These are phyloP conservation scores for Phenganax marumi DNA, from an alignment of 92 coral and sea anemone species.

Conservation along the genomic window DNA sequence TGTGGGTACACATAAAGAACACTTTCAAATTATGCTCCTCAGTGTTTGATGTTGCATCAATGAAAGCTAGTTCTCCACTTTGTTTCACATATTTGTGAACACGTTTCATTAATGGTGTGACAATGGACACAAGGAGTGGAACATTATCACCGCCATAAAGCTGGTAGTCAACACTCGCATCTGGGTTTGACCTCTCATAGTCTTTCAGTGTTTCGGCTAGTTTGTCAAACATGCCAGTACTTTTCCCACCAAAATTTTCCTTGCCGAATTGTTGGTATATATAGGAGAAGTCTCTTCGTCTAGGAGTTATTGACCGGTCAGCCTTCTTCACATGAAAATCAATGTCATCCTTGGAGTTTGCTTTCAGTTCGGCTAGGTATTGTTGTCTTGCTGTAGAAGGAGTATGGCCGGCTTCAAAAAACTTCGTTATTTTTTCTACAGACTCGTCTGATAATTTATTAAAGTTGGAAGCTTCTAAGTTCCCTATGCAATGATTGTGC, in stretches of 20 bases:
- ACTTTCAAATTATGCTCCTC: constrained; percentile 37
- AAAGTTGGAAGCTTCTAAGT: constrained; percentile 61
- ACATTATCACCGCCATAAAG: constrained; percentile 15
- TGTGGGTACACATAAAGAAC: constrained; percentile 26
- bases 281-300: constrained; percentile 62
- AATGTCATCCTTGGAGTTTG: constrained; percentile 54
- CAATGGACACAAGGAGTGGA: constrained; percentile 24
- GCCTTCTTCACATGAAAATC: constrained; percentile 60
- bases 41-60: constrained; percentile 41
- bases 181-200: constrained; percentile 27
- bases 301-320: constrained; percentile 58
- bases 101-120: constrained; percentile 26
- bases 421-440: constrained; percentile 47
- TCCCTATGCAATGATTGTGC: constrained; percentile 62
- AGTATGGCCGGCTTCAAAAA: constrained; percentile 67
- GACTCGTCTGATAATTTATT: constrained; percentile 58
- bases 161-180: constrained; percentile 24
- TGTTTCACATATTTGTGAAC: constrained; percentile 22
- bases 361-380: constrained; percentile 56
- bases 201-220: constrained; percentile 49
- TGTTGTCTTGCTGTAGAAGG: constrained; percentile 67
- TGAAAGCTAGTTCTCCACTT: constrained; percentile 33
- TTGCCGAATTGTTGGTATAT: constrained; percentile 49
- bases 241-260: constrained; percentile 18
- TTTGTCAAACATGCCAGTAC: constrained; percentile 40